Evolutionary conservation across 2,797 vertebrate genomes (phyloP), one percentile per base, ranked within the genome.

Genomic region (Dendrocincla fuliginosa): DNA sequence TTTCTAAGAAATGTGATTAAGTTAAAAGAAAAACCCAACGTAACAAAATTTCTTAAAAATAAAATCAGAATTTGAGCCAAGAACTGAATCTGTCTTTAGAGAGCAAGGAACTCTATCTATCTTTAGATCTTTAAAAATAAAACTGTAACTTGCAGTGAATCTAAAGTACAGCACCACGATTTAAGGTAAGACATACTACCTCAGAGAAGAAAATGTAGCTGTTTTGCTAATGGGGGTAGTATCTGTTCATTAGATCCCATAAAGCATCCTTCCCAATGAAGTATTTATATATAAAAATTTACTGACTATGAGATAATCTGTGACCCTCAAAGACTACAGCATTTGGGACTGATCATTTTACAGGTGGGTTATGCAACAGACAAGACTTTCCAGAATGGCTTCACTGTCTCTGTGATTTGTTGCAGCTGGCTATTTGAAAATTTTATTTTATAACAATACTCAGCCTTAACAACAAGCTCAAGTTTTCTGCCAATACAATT

Each of bases 331-430:
- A 82, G 30, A n/a, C 33, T 75, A 15, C 16, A 47, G 20, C 5
- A 15, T 61, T 63, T 61, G 25, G 18, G 20, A 25, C 14, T 49
- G 23, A 80, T 89, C 0, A 20, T 74, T 79, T 89, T 69, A 28
- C 9, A 41, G 35, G 28, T 59, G 20, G 13, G 27, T n/a, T 91
- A 83, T 94, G 61, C 89, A 94, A 80, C 20, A 84, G 87, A 9
- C 81, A 24, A 78, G 47, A 83, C 28, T 86, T 93, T 63, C 60
- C 50, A 79, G 63, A 69, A 60, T 78, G 7, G 30, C 39, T 42
- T 77, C 75, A 76, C 75, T 53, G 74, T 65, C 2, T 96, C 79
- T 92, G 77, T 90, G 65, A 53, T 87, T 95, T 95, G 67, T 30
- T 96, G 63, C 57, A 90, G 46, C 28, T 89, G 60, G 33, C 47